phyloP scores from a whole-genome alignment of 2,113 vertebrate genomes.

The Gnathonemus echidnorhynchus region DNA sequence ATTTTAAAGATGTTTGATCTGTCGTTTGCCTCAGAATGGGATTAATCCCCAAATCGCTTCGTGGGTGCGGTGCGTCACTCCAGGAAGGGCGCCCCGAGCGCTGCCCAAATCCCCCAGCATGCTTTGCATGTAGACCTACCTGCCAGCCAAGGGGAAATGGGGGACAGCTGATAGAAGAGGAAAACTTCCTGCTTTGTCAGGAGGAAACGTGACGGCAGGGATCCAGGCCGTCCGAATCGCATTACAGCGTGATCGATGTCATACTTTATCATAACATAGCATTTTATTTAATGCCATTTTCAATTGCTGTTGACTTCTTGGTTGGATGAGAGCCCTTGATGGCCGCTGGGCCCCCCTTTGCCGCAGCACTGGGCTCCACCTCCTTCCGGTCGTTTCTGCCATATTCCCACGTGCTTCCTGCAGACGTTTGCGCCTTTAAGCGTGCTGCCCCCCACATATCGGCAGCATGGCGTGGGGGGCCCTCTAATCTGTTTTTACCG shows the following conservation, averaged over 20 bases:
- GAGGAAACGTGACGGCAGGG: neutral
- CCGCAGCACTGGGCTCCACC: neutral
- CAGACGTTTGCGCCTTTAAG: neutral
- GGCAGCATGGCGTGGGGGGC: too few species aligned
- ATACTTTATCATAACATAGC: neutral
- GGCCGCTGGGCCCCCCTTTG: neutral
- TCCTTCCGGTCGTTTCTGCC: neutral
- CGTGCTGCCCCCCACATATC: neutral
- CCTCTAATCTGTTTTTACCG: neutral
- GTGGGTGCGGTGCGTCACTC: neutral
- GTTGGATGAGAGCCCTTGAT: neutral
- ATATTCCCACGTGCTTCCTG: neutral
- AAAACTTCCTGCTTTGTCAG: neutral
- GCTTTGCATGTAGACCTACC: neutral
- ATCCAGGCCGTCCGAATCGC: neutral
- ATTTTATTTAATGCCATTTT: neutral
- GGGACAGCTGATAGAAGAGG: neutral
- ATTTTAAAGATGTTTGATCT: neutral
- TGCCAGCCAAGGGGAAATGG: neutral
- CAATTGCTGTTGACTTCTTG: neutral
- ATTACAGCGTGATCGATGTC: neutral
- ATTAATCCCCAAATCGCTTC: neutral
- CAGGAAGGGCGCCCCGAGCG: neutral
- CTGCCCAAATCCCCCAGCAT: neutral
- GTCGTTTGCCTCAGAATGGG: neutral